These are phyloP conservation scores for Pocillopora verrucosa DNA, from an alignment of 64 coral and sea anemone species.

Conservation along the genomic window DNA sequence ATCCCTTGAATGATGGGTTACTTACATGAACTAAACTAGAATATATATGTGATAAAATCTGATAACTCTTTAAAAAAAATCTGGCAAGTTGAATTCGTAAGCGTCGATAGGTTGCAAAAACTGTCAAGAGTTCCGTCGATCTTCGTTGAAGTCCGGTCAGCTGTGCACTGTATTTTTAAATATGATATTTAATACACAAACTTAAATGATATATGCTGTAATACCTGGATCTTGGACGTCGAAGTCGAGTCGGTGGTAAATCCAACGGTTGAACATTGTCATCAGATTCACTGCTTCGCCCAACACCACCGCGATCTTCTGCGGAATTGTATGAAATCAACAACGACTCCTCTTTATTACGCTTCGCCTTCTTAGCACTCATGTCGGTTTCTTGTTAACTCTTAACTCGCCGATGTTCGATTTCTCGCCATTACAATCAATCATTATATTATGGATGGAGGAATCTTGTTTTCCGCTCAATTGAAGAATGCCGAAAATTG, in stretches of 20 bases:
- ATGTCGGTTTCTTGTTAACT: background rate
- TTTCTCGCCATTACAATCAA: background rate
- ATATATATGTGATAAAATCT: too few species aligned
- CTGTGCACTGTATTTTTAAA: background rate
- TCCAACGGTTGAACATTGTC: conserved; percentile 76
- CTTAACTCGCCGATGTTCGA: background rate
- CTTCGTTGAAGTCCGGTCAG: background rate
- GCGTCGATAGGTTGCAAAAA: too few species aligned
- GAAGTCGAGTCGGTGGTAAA: conserved; percentile 83
- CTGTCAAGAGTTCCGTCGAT: too few species aligned
- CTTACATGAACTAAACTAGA: too few species aligned
- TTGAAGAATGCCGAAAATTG: conserved; percentile 35
- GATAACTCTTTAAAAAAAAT: too few species aligned
- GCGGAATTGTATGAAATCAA: conserved; percentile 80
- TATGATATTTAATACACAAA: background rate
- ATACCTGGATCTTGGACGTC: conserved; percentile 91
- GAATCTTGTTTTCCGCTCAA: background rate
- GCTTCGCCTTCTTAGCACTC: conserved; percentile 66
- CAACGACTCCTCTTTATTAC: conserved; percentile 65
- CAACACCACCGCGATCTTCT: conserved; percentile 41
- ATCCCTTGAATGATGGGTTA: too few species aligned
- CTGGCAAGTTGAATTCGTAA: too few species aligned
- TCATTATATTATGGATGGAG: background rate
- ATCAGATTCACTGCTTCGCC: conserved; percentile 61
- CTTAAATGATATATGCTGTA: background rate